A percentile compares a stretch with the other conserved stretches of the same genome.
Conservation (phyloP, 2,113 vertebrate species). For the Chaetodon auriga region DNA sequence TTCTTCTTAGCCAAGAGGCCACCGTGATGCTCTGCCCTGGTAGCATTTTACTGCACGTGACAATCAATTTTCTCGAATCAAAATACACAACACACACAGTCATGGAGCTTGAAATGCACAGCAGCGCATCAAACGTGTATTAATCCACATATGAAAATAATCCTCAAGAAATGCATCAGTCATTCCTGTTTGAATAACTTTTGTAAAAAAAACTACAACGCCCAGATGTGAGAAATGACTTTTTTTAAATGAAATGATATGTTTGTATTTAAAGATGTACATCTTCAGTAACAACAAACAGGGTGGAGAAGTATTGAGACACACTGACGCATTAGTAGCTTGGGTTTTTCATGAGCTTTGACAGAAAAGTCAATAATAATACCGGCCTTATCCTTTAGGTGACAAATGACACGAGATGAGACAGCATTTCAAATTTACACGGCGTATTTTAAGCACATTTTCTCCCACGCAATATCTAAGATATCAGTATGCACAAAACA, state of each 20-base stretch:
- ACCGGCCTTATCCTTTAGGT: not conserved
- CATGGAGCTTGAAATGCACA: not conserved
- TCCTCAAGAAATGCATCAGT: not conserved
- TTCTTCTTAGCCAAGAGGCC: not conserved
- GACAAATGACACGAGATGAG: not conserved
- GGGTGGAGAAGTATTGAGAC: not conserved
- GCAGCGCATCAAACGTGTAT: not conserved
- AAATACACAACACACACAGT: not conserved
- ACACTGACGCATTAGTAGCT: not conserved
- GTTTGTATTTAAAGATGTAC: conserved; percentile 1
- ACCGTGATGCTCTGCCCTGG: not conserved
- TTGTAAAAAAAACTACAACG: not conserved
- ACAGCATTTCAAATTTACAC: not conserved
- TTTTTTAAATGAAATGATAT: not conserved
- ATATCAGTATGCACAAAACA: not conserved
- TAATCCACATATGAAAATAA: conserved; percentile 3
- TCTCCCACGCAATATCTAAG: not conserved
- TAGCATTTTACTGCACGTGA: not conserved
- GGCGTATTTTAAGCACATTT: not conserved
- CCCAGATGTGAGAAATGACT: not conserved
- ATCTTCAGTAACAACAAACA: not conserved
- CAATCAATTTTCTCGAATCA: not conserved
- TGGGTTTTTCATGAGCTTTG: not conserved
- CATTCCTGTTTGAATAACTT: not conserved
- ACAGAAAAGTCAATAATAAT: not conserved